phyloP scores from a whole-genome alignment of 2,113 vertebrate genomes.

The Pangasianodon gigas region DNA sequence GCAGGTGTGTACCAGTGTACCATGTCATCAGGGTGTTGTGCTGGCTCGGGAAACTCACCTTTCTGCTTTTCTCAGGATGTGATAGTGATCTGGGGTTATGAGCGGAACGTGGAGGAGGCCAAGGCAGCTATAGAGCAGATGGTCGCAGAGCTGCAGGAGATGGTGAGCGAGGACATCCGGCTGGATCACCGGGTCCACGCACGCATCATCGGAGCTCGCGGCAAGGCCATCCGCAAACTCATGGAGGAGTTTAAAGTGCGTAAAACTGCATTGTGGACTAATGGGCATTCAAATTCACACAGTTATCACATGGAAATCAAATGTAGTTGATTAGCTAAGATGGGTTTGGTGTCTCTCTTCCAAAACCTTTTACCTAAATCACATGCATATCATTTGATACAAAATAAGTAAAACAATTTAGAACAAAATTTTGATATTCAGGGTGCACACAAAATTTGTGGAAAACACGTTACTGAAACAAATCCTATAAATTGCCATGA shows the following conservation, averaged over 20 bases:
- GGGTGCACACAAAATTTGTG: no score
- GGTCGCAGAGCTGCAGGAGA: conserved; percentile 78
- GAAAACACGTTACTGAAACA: no score
- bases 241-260: conserved; percentile 83
- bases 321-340: no score
- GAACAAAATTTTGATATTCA: no score
- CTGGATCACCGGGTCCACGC: conserved; percentile 81
- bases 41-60: background rate
- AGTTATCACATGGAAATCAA: no score
- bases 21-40: background rate
- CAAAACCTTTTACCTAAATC: no score
- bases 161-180: conserved; percentile 78
- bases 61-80: conserved; percentile 66
- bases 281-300: background rate
- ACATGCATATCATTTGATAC: background rate
- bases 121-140: conserved; percentile 76
- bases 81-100: conserved; percentile 80
- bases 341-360: no score
- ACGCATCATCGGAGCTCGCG: conserved; percentile 78
- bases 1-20: conserved; percentile 67
- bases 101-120: conserved; percentile 76
- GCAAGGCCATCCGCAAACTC: conserved; percentile 80
- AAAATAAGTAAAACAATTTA: background rate
- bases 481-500: background rate
- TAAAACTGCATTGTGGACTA: background rate